Base-by-base conservation (phyloP, 1,140 invertebrate species). In the Orchesella cincta region DNA sequence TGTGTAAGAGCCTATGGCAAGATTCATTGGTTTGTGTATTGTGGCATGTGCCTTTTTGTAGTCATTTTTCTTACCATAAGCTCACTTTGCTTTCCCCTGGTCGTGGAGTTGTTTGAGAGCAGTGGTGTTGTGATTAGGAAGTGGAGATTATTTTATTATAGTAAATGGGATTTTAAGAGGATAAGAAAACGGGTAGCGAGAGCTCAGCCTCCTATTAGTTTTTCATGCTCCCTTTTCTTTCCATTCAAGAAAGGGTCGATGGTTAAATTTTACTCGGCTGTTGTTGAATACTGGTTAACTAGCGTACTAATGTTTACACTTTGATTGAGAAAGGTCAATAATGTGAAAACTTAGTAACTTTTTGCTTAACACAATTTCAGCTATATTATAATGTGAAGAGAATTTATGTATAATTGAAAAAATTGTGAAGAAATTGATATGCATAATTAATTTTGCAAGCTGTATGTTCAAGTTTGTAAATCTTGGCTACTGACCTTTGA, bases 271-370 rank as follows among this genome's bases (percentile, higher is more conserved):
- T 67, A 31, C n/a, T 67, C 62, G 12, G 33, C 31, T 18, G 28
- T 67, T 31, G 2, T 67, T 12, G 62, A 67, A 67, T 67, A 67
- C 33, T 67, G 62, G 62, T 67, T 67, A 18, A 67, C 62, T n/a
- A n/a, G n/a, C n/a, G n/a, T n/a, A n/a, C n/a, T n/a, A n/a, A n/a
- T n/a, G n/a, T n/a, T n/a, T n/a, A n/a, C n/a, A n/a, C n/a, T n/a
- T n/a, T n/a, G n/a, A n/a, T n/a, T n/a, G n/a, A n/a, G n/a, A n/a
- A n/a, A n/a, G n/a, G n/a, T n/a, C n/a, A n/a, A n/a, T n/a, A n/a
- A n/a, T n/a, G n/a, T n/a, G n/a, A n/a, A n/a, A n/a, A n/a, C n/a
- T n/a, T n/a, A n/a, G n/a, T n/a, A n/a, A n/a, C n/a, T n/a, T n/a
- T n/a, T n/a, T n/a, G n/a, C n/a, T n/a, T n/a, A n/a, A n/a, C n/a